Percentiles rank a stretch among this genome's conserved stretches.
phyloP scores from a whole-genome alignment of 2,113 vertebrate genomes.

The Ceyx margarethae region DNA sequence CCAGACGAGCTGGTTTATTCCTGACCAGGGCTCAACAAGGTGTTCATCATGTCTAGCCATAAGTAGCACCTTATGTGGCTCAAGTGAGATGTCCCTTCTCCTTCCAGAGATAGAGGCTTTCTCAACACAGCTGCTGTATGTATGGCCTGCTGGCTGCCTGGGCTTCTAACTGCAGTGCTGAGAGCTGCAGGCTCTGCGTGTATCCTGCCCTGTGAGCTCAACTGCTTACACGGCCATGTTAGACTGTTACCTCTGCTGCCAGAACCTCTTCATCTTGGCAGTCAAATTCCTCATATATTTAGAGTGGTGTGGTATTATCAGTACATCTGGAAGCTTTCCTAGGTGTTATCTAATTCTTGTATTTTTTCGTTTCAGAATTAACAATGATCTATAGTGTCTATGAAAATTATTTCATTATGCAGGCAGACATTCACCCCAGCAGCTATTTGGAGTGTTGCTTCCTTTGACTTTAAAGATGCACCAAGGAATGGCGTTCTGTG shows the following conservation, averaged over 20 bases:
- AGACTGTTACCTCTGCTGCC: background rate
- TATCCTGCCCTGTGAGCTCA: background rate
- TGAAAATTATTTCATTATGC: conserved; percentile 19
- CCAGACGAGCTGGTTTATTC: background rate
- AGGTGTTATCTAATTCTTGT: conserved; percentile 19
- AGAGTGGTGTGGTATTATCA: background rate
- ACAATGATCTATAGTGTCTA: background rate
- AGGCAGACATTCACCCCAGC: conserved; percentile 7
- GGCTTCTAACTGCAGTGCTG: background rate
- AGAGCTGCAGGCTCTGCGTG: background rate
- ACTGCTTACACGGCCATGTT: accelerated
- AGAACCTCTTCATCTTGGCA: background rate
- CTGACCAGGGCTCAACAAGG: background rate
- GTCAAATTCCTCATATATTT: background rate
- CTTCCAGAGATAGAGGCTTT: background rate
- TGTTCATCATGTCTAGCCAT: background rate
- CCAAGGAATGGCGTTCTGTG: background rate
- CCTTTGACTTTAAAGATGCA: background rate
- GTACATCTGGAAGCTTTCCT: conserved; percentile 9
- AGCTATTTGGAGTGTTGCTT: conserved; percentile 9
- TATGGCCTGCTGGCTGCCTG: accelerated
- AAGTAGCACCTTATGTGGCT: accelerated
- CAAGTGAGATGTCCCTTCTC: background rate
- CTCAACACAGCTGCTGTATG: background rate
- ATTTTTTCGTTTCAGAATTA: conserved; percentile 15